Evolutionary conservation across 2,113 vertebrate genomes (phyloP), one percentile per base, ranked within the genome.

Genomic region (Cynocephalus volans): DNA sequence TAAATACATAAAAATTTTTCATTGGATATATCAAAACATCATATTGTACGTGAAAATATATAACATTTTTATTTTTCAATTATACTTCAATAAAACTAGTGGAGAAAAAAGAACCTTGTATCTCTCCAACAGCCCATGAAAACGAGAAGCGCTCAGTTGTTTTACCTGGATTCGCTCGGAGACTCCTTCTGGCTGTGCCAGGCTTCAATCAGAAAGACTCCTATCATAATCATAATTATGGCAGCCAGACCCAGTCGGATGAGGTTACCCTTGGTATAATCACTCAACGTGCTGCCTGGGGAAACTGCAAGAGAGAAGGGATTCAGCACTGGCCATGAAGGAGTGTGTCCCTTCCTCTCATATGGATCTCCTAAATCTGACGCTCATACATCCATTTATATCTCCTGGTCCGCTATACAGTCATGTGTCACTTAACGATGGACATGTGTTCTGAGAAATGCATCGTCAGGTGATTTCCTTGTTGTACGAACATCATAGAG

Each of bases 351-450:
- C 2, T 5, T 8, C 4, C 52, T 48, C 64, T 72, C 72, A 50
- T 3, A 1, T 1, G 17, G 76, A 1, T 33, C 33, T 2, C 2
- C 33, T 2, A 0, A 23, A 1, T 24, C 33, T 0, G 33, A 26
- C 11, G 13, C 15, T 13, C 77, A 33, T 5, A 8, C 7, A 1
- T 9, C 81, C 24, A 1, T 36, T 60, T 6, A 2, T 12, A 3
- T 77, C 41, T 72, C 88, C 88, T 65, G 95, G 64, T 31, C 41
- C 41, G 41, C 41, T 41, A 4, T 41, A 41, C 41, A 41, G 41
- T 41, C 41, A 41, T 41, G 41, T 41, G 41, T 41, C 41, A 41
- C 41, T 41, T 41, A 41, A 41, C 41, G 41, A 41, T 41, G 41
- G 41, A 41, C 41, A 41, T 41, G 41, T 41, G 41, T 41, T 41